phyloP scores from a whole-genome alignment of 2,888 invertebrate species.

The Antheraea yamamai region DNA sequence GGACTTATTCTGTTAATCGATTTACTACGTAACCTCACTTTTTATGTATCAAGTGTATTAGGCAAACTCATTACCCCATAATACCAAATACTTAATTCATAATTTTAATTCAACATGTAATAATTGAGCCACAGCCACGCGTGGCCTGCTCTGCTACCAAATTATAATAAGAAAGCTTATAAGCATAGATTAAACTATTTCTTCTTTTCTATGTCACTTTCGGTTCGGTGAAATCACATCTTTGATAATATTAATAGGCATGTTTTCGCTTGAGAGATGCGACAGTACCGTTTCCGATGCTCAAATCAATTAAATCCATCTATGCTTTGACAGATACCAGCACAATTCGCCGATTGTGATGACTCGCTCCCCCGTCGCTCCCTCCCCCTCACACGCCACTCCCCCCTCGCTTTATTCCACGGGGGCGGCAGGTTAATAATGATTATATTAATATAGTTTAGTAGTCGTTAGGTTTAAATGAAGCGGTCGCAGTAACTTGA shows the following conservation, averaged over 20 bases:
- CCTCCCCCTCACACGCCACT: slow-evolving; percentile 25
- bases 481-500: slow-evolving; percentile 65
- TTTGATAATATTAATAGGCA: neutral
- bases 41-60: no score
- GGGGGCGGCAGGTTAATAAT: slow-evolving; percentile 63
- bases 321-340: slow-evolving; percentile 57
- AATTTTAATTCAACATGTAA: no score
- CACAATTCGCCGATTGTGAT: slow-evolving; percentile 43
- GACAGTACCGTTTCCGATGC: slow-evolving; percentile 50
- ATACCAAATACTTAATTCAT: no score
- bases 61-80: no score
- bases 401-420: slow-evolving; percentile 27
- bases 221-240: neutral
- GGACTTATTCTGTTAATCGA: no score
- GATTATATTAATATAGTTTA: slow-evolving; percentile 78
- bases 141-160: no score
- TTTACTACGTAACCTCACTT: no score
- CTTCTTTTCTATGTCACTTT: neutral
- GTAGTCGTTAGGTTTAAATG: slow-evolving; percentile 67
- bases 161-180: neutral
- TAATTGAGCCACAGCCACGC: no score
- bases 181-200: neutral
- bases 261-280: neutral
- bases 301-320: slow-evolving; percentile 64
- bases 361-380: slow-evolving; percentile 30